Evolutionary conservation across 2,888 invertebrate genomes (phyloP).

Genomic region (Agrotis puta): DNA sequence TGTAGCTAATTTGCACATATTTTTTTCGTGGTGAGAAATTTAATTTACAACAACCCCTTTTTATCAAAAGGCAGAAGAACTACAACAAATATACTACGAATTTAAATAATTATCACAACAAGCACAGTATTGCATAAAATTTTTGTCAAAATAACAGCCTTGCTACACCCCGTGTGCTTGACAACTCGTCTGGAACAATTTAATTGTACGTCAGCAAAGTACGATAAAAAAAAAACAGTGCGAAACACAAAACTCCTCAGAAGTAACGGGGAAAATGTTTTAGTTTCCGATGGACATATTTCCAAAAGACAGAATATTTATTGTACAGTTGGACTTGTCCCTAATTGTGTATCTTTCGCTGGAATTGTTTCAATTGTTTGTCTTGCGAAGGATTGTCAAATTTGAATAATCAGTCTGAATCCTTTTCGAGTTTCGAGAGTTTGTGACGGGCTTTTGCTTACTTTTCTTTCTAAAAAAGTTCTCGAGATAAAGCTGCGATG

Average conservation of each 20-base stretch:
- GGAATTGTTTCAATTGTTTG: slow-evolving; percentile 73
- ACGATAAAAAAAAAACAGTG: slow-evolving; percentile 33
- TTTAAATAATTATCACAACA: slow-evolving; percentile 19
- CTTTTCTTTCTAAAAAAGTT: slow-evolving; percentile 51
- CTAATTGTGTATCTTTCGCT: slow-evolving; percentile 77
- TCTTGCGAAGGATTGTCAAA: slow-evolving; percentile 71
- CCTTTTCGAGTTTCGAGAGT: slow-evolving; percentile 51
- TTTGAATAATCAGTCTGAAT: slow-evolving; percentile 71
- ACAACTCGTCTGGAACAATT: slow-evolving; percentile 67
- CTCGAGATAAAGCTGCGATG: slow-evolving; percentile 52
- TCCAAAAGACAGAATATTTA: slow-evolving; percentile 64
- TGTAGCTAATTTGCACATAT: too few relatives aligned
- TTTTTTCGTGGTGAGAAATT: too few relatives aligned
- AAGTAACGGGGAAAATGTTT: slow-evolving; percentile 42
- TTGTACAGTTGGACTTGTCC: slow-evolving; percentile 70
- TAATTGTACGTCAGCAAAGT: slow-evolving; percentile 67
- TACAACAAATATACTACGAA: too few relatives aligned
- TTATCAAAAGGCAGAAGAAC: too few relatives aligned
- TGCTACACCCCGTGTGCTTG: slow-evolving; percentile 50
- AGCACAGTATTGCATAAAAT: slow-evolving; percentile 10
- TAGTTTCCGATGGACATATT: slow-evolving; percentile 56
- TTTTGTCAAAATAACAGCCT: slow-evolving; percentile 13
- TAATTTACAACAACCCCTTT: too few relatives aligned
- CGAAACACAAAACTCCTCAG: slow-evolving; percentile 36
- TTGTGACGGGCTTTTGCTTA: slow-evolving; percentile 45